phyloP scores from a whole-genome alignment of 2,797 vertebrate species.

The Masticophis lateralis region DNA sequence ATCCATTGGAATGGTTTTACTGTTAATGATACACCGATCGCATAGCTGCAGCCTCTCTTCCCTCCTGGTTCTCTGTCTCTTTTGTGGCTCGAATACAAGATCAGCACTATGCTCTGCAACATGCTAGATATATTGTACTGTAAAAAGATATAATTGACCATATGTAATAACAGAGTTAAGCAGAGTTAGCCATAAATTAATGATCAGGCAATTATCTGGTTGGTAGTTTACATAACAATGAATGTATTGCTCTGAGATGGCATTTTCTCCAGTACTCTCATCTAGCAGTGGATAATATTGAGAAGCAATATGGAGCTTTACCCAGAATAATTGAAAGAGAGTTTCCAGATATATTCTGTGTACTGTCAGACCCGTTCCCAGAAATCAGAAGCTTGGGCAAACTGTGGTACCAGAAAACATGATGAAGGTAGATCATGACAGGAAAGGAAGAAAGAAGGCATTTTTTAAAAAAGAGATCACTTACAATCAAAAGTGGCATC shows the following conservation, averaged over 20 bases:
- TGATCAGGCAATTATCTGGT: neutral
- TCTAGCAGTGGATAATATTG: neutral
- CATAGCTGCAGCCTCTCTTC: neutral
- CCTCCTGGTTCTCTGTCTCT: neutral
- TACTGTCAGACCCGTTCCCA: neutral
- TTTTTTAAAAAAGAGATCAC: neutral
- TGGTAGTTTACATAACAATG: neutral
- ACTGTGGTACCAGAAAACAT: neutral
- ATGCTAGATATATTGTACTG: neutral
- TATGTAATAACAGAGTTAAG: neutral
- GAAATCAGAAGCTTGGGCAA: neutral
- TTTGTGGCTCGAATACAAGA: neutral
- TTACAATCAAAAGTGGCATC: neutral
- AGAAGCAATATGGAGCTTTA: neutral
- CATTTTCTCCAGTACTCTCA: neutral
- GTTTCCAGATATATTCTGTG: neutral
- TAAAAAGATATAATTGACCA: neutral
- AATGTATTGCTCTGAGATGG: neutral
- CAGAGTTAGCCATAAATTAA: neutral
- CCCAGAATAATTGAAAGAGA: neutral
- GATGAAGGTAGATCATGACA: neutral
- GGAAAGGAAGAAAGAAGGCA: neutral
- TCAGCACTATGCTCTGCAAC: neutral
- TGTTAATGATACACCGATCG: neutral
- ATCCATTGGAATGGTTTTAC: neutral